These are phyloP conservation scores for Ctenosaura bakeri DNA, from an alignment of 2,797 vertebrate species.

Conservation along the genomic window DNA sequence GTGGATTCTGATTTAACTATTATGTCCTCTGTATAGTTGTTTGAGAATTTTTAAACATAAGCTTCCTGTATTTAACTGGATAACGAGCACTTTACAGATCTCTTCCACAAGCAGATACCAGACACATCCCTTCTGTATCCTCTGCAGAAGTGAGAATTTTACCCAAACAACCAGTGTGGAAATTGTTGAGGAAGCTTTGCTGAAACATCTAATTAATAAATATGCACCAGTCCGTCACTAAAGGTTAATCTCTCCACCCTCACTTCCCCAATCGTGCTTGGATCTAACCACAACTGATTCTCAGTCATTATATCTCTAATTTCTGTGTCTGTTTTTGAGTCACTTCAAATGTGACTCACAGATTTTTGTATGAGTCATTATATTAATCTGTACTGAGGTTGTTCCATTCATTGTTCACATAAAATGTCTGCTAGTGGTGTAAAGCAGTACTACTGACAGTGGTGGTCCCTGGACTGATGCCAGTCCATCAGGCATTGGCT, in stretches of 20 bases:
- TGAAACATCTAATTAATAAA: background rate
- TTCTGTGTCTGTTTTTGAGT: background rate
- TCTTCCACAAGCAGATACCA: background rate
- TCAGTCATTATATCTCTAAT: background rate
- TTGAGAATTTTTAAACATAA: background rate
- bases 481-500: no score
- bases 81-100: background rate
- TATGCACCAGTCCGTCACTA: background rate
- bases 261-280: background rate
- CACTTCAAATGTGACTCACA: background rate
- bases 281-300: background rate
- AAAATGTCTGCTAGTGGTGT: background rate
- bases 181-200: background rate
- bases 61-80: background rate
- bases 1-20: background rate
- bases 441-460: no score
- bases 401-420: background rate
- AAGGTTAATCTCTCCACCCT: background rate
- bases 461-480: no score
- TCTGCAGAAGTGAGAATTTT: constrained; percentile 13
- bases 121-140: background rate
- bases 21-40: background rate
- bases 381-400: background rate
- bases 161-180: background rate
- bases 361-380: background rate